Evolutionary conservation across 2,888 invertebrate species (phyloP).

Genomic region (Penaeus monodon): DNA sequence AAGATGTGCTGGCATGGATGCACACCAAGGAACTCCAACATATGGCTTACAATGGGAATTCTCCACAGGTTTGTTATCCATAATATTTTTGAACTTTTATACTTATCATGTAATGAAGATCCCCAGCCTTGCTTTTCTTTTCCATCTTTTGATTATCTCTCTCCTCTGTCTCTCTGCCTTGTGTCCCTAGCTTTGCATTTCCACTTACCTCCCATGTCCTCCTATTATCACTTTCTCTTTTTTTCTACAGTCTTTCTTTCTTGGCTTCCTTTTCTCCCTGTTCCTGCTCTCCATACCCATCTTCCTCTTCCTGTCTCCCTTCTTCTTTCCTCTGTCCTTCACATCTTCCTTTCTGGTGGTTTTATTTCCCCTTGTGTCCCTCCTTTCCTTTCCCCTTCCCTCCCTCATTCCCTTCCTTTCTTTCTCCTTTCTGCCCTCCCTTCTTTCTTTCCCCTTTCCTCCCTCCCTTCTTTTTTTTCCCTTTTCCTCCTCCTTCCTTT

Average conservation of each 20-base stretch:
- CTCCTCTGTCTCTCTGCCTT: neutral
- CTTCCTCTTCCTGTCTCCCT: no score
- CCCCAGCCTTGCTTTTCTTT: no score
- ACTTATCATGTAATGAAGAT: neutral
- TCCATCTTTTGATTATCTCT: neutral
- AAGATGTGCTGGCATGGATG: conserved; percentile 52
- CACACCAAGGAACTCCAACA: conserved; percentile 30
- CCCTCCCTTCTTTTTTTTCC: no score
- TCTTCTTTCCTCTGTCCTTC: no score
- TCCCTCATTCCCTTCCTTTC: neutral
- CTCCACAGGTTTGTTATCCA: conserved; percentile 38
- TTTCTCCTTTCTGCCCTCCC: neutral
- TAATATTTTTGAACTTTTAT: neutral
- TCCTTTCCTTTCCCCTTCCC: neutral
- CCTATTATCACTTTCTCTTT: neutral
- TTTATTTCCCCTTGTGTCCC: neutral
- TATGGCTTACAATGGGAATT: conserved; percentile 37
- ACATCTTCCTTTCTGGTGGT: no score
- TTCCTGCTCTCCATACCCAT: neutral
- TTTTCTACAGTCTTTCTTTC: neutral
- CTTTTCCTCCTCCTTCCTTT: neutral
- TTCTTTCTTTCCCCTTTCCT: neutral
- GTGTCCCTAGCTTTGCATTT: no score
- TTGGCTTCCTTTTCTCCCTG: no score
- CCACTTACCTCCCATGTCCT: neutral